phyloP scores from a whole-genome alignment of 92 coral and sea anemone genomes.

The Palythoa grandiflora region DNA sequence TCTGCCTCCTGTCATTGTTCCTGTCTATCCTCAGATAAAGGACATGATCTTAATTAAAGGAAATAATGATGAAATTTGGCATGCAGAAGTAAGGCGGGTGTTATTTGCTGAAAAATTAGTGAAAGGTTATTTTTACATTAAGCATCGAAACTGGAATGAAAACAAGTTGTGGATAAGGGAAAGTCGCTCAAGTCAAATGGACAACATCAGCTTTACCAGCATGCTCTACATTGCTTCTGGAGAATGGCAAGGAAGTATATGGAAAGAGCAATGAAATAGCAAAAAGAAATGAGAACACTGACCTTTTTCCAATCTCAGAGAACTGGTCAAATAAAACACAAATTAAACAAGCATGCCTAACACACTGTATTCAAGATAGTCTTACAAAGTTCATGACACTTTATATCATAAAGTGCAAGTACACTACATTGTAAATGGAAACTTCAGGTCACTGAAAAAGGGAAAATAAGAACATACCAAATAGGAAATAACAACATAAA shows the following conservation, averaged over 20 bases:
- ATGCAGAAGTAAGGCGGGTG: conserved; percentile 51
- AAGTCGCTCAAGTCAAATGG: conserved; percentile 58
- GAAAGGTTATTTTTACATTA: conserved; percentile 59
- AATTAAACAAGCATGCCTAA: conserved; percentile 6
- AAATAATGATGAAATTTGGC: conserved; percentile 53
- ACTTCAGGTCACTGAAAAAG: conserved; percentile 5
- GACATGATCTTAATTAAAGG: conserved; percentile 56
- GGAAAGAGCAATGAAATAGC: conserved; percentile 51
- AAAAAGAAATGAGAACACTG: conserved; percentile 9
- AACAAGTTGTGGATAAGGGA: conserved; percentile 71
- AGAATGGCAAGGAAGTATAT: conserved; percentile 46
- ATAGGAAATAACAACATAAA: conserved; percentile 1
- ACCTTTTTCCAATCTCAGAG: background rate
- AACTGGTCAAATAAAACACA: conserved; percentile 21
- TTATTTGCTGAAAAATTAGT: conserved; percentile 45
- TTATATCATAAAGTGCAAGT: conserved; percentile 12
- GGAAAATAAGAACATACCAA: background rate
- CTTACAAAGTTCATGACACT: conserved; percentile 10
- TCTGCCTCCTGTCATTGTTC: conserved; percentile 64
- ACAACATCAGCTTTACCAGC: conserved; percentile 53
- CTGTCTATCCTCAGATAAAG: conserved; percentile 57
- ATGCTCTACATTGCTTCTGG: conserved; percentile 50
- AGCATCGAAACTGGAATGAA: conserved; percentile 59
- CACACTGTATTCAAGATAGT: conserved; percentile 16
- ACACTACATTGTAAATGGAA: conserved; percentile 13